Percentiles rank a stretch among this genome's conserved stretches.
Conservation (phyloP, 2,113 vertebrate species). For the Thalassarche chlororhynchos region DNA sequence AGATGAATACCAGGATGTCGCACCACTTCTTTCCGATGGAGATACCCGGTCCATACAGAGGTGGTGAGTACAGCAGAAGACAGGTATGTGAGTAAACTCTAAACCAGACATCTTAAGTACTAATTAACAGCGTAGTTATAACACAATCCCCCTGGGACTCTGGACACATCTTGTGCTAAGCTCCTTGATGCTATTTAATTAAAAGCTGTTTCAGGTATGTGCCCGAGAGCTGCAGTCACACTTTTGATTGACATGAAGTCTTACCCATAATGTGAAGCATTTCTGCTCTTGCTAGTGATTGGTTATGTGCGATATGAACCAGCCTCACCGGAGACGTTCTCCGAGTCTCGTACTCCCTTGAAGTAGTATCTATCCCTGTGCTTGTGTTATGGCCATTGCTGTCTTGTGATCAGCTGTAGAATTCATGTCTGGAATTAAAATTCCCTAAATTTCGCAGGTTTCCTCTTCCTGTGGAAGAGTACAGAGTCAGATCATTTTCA, state of each 20-base stretch:
- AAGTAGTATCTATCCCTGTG: background rate
- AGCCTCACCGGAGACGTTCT: background rate
- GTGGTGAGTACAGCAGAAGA: background rate
- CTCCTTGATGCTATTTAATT: background rate
- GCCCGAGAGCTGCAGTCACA: background rate
- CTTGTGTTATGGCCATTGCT: background rate
- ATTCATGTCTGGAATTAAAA: background rate
- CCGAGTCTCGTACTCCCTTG: background rate
- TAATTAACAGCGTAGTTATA: background rate
- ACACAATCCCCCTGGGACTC: background rate
- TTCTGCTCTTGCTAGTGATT: background rate
- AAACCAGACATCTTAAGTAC: background rate
- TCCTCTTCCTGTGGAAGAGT: background rate
- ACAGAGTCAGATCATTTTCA: background rate
- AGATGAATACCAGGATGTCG: background rate
- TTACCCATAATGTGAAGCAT: background rate
- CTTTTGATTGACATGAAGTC: background rate
- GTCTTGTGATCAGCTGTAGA: background rate
- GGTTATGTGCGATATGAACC: background rate
- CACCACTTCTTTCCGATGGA: background rate
- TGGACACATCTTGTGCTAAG: background rate
- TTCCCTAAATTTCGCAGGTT: background rate
- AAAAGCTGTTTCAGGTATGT: background rate
- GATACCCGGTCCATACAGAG: background rate
- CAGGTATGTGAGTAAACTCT: background rate